These are phyloP conservation scores for Cacatua alba DNA, from an alignment of 2,113 vertebrate genomes.

Conservation along the genomic window DNA sequence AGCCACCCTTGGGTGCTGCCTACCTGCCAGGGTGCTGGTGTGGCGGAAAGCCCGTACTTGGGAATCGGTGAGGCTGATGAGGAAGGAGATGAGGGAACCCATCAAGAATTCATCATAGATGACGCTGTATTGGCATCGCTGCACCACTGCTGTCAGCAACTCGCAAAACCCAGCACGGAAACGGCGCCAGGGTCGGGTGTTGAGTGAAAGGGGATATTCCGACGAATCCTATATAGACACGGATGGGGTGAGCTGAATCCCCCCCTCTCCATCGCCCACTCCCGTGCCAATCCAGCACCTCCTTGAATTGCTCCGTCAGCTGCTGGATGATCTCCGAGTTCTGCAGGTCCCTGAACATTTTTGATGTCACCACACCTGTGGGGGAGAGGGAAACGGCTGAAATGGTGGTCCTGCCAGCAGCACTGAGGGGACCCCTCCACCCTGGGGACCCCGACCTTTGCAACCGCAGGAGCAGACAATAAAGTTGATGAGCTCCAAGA, in stretches of 20 bases:
- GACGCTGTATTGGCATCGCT: slow-evolving; percentile 77
- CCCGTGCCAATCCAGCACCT: slow-evolving; percentile 67
- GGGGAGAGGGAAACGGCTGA: neutral
- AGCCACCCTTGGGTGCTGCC: neutral
- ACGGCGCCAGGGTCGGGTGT: slow-evolving; percentile 74
- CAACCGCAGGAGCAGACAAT: too few species aligned
- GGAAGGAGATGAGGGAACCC: slow-evolving; percentile 80
- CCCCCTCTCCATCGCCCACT: neutral
- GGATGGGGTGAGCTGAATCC: neutral
- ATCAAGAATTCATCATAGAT: slow-evolving; percentile 86
- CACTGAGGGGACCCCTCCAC: too few species aligned
- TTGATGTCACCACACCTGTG: slow-evolving; percentile 79
- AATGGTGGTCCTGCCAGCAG: neutral
- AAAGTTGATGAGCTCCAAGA: too few species aligned
- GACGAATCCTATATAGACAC: slow-evolving; percentile 70
- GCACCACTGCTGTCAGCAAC: slow-evolving; percentile 76
- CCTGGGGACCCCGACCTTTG: too few species aligned
- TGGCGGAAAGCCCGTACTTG: slow-evolving; percentile 91
- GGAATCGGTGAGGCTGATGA: slow-evolving; percentile 87
- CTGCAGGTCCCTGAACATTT: slow-evolving; percentile 84
- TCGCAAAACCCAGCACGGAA: slow-evolving; percentile 82
- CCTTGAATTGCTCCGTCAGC: slow-evolving; percentile 86
- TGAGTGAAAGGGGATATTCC: slow-evolving; percentile 80
- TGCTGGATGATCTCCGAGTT: slow-evolving; percentile 86
- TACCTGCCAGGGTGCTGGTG: slow-evolving; percentile 88